Evolutionary conservation across 2,797 vertebrate species (phyloP).

Genomic region (Bucorvus abyssinicus): DNA sequence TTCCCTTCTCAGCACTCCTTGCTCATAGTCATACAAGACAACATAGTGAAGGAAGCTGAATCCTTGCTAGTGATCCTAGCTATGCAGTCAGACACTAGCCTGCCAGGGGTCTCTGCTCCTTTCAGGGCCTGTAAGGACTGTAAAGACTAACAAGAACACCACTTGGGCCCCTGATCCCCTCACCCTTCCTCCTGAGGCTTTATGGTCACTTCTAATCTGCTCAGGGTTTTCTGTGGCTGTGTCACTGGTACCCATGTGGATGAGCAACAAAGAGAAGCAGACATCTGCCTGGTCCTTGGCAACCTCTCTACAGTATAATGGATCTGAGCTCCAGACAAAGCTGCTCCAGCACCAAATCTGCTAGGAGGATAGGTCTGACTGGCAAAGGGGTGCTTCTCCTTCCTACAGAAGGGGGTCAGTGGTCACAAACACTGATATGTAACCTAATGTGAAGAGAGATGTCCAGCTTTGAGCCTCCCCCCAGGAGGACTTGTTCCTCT

Average conservation of each 20-base stretch:
- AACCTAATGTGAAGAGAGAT: not conserved
- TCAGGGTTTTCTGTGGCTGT: not conserved
- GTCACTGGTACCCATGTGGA: not conserved
- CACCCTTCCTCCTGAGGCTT: not conserved
- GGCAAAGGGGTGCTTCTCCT: not conserved
- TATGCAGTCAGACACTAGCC: not conserved
- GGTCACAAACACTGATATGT: not conserved
- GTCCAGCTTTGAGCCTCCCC: not conserved
- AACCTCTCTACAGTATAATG: not conserved
- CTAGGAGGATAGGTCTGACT: not conserved
- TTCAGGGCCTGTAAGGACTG: not conserved
- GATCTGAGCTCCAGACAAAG: not conserved
- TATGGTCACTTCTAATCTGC: not conserved
- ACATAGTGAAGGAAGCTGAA: not conserved
- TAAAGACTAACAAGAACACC: not conserved
- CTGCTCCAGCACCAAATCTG: not conserved
- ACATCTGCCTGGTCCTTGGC: not conserved
- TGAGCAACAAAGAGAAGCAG: not conserved
- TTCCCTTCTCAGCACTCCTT: not conserved
- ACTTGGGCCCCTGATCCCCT: not conserved
- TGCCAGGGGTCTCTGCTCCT: not conserved
- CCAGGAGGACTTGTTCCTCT: not conserved
- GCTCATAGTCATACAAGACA: not conserved
- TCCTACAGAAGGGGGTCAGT: not conserved
- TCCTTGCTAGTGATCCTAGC: not conserved